Evolutionary conservation across 2,113 vertebrate species (phyloP).

Genomic region (Triplophysa tibetana): DNA sequence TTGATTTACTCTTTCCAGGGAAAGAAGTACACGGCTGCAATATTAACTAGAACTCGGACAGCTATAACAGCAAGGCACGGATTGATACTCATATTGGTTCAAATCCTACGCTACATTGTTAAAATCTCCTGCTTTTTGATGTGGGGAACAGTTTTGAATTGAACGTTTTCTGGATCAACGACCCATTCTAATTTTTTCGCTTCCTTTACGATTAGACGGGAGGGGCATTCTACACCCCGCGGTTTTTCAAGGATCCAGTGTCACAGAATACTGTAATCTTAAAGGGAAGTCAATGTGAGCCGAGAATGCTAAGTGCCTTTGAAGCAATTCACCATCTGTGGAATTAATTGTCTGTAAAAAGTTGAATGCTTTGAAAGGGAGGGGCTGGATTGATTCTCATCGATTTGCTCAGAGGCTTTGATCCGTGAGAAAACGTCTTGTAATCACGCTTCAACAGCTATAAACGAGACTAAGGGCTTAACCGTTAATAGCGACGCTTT

Average conservation of each 20-base stretch:
- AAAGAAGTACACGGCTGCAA: constrained; percentile 16
- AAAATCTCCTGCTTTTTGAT: constrained; percentile 11
- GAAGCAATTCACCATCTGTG: constrained; percentile 37
- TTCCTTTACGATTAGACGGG: background rate
- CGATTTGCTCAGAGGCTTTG: constrained; percentile 52
- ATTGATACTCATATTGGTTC: background rate
- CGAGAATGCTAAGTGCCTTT: constrained; percentile 35
- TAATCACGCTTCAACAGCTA: constrained; percentile 49
- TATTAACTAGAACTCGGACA: constrained; percentile 12
- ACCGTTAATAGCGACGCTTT: background rate
- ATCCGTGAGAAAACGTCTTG: constrained; percentile 53
- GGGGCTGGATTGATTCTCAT: constrained; percentile 53
- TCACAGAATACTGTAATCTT: constrained; percentile 36
- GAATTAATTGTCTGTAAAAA: constrained; percentile 54
- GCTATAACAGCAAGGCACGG: background rate
- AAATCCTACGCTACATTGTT: background rate
- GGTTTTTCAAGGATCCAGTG: constrained; percentile 13
- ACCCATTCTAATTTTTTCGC: constrained; percentile 6
- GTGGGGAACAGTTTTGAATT: background rate
- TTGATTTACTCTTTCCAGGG: background rate
- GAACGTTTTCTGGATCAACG: constrained; percentile 27
- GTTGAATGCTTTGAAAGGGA: constrained; percentile 31
- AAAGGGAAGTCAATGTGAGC: constrained; percentile 31
- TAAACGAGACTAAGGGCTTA: constrained; percentile 36
- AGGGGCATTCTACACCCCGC: background rate